These are phyloP conservation scores for Parnassius smintheus DNA, from an alignment of 2,888 invertebrate genomes.

Conservation along the genomic window DNA sequence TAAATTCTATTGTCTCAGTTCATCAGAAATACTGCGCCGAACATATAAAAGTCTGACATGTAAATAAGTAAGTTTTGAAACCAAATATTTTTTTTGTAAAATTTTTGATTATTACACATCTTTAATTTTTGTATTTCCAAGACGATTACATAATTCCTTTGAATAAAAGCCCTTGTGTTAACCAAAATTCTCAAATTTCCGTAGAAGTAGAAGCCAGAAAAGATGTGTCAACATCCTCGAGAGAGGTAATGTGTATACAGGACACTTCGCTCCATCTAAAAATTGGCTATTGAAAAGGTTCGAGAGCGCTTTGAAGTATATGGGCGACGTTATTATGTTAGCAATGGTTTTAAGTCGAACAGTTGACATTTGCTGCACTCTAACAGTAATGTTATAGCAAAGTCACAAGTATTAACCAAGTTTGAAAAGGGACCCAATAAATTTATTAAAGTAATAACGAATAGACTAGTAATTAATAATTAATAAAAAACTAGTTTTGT, in stretches of 20 bases:
- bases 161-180: constrained; percentile 3
- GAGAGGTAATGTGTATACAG: constrained; percentile 57
- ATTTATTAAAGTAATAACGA: no score
- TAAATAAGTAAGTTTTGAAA: no score
- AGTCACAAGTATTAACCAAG: no score
- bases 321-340: constrained; percentile 18
- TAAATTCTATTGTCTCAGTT: no score
- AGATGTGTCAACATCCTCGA: constrained; percentile 39
- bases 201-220: constrained; percentile 28
- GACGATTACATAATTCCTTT: constrained; percentile 13
- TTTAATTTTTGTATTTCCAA: constrained; percentile 10
- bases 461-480: no score
- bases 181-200: constrained; percentile 22
- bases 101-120: constrained; percentile 12
- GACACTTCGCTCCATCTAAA: constrained; percentile 37
- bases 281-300: constrained; percentile 48
- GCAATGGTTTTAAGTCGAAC: constrained; percentile 10
- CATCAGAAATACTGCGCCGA: no score
- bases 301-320: constrained; percentile 10
- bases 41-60: no score
- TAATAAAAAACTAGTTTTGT: no score
- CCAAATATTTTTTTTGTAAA: background rate
- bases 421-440: no score
- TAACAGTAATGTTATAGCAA: background rate
- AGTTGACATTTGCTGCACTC: constrained; percentile 12